Percentiles rank a stretch among this genome's conserved stretches.
phyloP scores from a whole-genome alignment of 2,113 vertebrate species.

The Pelvicachromis taeniatus region DNA sequence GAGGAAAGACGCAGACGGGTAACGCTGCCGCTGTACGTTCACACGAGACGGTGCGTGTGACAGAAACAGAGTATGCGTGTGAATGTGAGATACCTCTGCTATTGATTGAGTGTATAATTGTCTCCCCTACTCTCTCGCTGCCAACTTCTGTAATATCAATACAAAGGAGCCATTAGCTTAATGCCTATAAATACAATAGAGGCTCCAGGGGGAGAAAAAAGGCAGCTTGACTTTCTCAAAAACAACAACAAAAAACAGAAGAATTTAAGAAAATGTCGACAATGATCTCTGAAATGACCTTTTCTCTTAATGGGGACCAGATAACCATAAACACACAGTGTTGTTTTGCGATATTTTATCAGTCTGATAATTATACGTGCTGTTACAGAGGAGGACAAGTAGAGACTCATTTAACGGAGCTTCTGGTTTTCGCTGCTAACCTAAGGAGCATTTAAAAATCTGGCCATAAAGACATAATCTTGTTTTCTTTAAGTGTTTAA shows the following conservation, averaged over 20 bases:
- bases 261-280: neutral
- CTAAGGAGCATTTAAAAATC: neutral
- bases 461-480: conserved; percentile 10
- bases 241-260: neutral
- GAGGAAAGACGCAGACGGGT: neutral
- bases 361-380: neutral
- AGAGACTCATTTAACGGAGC: neutral
- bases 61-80: neutral
- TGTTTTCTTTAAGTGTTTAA: conserved; percentile 38
- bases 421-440: neutral
- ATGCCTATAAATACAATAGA: neutral
- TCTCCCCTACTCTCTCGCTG: neutral
- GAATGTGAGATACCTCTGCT: neutral
- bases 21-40: neutral
- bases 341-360: neutral
- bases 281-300: neutral
- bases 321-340: neutral
- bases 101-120: conserved; percentile 19
- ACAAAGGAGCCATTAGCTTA: conserved; percentile 19
- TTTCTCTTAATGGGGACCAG: neutral
- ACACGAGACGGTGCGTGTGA: neutral
- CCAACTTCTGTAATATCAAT: neutral
- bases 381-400: neutral
- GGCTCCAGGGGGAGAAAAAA: neutral
- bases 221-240: neutral